Conservation (phyloP, 1,140 invertebrate genomes). For the Caligus rogercresseyi region DNA sequence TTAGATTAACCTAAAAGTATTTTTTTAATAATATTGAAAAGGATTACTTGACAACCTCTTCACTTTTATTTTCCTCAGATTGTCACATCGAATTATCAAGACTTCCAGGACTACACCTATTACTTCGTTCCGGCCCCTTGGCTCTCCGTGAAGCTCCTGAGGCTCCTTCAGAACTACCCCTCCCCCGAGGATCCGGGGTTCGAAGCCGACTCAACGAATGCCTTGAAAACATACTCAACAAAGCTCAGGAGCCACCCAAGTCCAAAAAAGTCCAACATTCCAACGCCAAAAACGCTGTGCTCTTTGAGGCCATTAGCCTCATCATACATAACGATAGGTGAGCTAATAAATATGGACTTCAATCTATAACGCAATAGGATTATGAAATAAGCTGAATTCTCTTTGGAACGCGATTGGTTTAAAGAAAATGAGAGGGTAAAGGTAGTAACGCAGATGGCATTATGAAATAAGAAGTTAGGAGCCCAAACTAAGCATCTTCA, state of each 20-base stretch:
- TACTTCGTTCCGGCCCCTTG: constrained; percentile 99
- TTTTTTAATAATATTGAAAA: no score
- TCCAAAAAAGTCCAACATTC: constrained; percentile 99
- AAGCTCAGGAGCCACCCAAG: constrained; percentile 97
- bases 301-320: constrained; percentile 98
- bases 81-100: constrained; percentile 92
- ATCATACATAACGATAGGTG: constrained; percentile 95
- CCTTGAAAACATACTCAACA: constrained; percentile 97
- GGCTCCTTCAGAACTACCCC: constrained; percentile 93
- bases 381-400: no score
- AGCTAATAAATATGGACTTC: constrained; percentile 8
- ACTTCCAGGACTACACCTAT: constrained; percentile 98
- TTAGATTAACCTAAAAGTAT: no score
- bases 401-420: no score
- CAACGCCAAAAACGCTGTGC: constrained; percentile 97
- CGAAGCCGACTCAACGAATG: constrained; percentile 89
- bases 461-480: no score
- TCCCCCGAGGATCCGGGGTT: constrained; percentile 62
- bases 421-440: no score
- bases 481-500: no score
- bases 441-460: no score
- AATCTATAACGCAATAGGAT: no score
- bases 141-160: constrained; percentile 92
- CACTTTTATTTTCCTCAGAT: no score
- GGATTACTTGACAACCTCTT: no score